Percentiles rank a stretch among this genome's conserved stretches.
These are phyloP conservation scores for Melanocharis versteri DNA, from an alignment of 2,113 vertebrate species.

Conservation along the genomic window DNA sequence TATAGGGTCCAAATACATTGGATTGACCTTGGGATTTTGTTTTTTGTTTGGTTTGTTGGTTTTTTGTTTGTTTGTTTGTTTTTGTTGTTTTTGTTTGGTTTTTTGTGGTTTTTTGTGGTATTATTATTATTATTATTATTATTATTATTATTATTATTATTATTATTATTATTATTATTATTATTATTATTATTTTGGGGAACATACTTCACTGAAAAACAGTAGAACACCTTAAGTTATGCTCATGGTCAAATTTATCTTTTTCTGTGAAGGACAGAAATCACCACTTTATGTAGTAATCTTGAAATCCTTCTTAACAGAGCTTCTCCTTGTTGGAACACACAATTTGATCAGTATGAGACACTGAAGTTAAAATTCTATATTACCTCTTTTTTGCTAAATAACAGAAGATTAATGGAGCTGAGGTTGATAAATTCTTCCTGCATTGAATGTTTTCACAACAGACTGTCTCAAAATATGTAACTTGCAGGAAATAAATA, in stretches of 20 bases:
- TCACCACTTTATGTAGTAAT: not conserved
- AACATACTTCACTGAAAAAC: not conserved
- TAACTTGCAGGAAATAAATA: slow-evolving; percentile 28
- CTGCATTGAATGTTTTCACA: slow-evolving; percentile 5
- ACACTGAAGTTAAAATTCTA: not conserved
- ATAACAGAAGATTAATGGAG: slow-evolving; percentile 4
- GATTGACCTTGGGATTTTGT: not conserved
- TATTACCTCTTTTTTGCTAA: not conserved
- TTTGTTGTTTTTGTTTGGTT: not conserved
- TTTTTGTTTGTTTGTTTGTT: too few relatives aligned
- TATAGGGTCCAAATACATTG: not conserved
- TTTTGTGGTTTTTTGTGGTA: too few relatives aligned
- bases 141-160: too few relatives aligned
- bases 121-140: too few relatives aligned
- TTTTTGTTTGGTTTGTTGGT: too few relatives aligned
- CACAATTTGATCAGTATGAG: not conserved
- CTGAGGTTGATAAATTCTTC: slow-evolving; percentile 29
- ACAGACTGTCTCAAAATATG: slow-evolving; percentile 34
- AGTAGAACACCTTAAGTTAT: not conserved
- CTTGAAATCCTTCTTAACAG: not conserved
- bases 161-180: too few relatives aligned
- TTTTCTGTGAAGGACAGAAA: not conserved
- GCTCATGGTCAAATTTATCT: not conserved
- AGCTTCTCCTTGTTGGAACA: not conserved
- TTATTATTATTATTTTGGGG: too few relatives aligned